These are phyloP conservation scores for Alviniconcha marisindica DNA, from an alignment of 1,140 invertebrate genomes.

Conservation along the genomic window DNA sequence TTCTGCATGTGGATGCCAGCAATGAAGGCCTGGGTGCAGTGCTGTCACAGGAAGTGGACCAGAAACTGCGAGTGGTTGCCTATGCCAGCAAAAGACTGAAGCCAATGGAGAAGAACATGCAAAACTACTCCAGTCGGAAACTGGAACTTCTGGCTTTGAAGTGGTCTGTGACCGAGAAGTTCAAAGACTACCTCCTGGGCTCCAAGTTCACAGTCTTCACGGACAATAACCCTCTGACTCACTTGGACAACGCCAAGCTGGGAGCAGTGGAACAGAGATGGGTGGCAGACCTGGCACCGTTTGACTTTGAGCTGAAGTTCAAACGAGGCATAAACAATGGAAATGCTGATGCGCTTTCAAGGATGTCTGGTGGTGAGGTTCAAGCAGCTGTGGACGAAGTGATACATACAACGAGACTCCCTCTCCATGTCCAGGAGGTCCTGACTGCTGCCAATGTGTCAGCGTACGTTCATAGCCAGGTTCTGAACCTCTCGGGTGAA, in stretches of 20 bases:
- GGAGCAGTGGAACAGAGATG: constrained; percentile 53
- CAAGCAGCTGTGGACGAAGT: constrained; percentile 17
- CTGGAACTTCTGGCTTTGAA: constrained; percentile 50
- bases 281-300: constrained; percentile 46
- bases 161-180: constrained; percentile 54
- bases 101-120: constrained; percentile 1
- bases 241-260: constrained; percentile 44
- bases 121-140: constrained; percentile 35
- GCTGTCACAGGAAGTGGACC: not conserved
- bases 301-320: constrained; percentile 35
- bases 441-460: not conserved
- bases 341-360: constrained; percentile 29
- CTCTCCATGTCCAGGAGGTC: not conserved
- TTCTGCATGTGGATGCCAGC: not conserved
- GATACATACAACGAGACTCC: not conserved
- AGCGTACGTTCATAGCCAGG: too few relatives aligned
- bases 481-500: too few relatives aligned
- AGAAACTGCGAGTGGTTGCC: constrained; percentile 20
- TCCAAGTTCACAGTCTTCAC: not conserved
- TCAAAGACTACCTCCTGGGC: constrained; percentile 48
- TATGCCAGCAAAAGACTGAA: constrained; percentile 43
- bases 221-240: constrained; percentile 8
- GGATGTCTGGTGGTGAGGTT: not conserved
- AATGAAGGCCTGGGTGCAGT: not conserved
- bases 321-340: constrained; percentile 14